Conservation (phyloP, 2,797 vertebrate genomes). For the Meda fulgida region DNA sequence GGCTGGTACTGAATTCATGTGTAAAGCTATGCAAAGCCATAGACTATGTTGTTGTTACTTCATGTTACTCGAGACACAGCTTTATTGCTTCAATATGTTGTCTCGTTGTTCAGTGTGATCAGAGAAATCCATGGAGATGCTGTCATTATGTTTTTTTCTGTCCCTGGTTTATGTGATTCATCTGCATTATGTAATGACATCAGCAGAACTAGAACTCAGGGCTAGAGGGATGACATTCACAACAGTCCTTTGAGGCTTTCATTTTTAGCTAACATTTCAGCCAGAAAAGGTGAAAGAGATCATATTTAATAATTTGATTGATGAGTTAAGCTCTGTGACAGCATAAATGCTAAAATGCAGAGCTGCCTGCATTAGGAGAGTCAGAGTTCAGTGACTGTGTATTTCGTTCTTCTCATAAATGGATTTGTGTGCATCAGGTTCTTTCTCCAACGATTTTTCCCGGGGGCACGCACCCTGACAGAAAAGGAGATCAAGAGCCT, state of each 20-base stretch:
- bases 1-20: not conserved
- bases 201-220: slow-evolving; percentile 42
- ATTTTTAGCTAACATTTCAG: slow-evolving; percentile 44
- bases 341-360: not conserved
- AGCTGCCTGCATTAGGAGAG: not conserved
- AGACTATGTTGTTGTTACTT: not conserved
- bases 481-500: slow-evolving; percentile 88
- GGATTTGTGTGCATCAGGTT: slow-evolving; percentile 73
- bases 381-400: not conserved
- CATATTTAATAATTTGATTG: not conserved
- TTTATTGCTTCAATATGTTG: not conserved
- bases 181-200: slow-evolving; percentile 55
- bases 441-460: slow-evolving; percentile 91
- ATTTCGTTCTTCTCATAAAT: not conserved
- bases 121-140: slow-evolving; percentile 36
- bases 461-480: slow-evolving; percentile 86
- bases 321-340: not conserved
- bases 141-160: slow-evolving; percentile 19
- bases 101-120: not conserved
- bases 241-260: slow-evolving; percentile 23
- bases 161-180: slow-evolving; percentile 38
- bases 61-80: not conserved
- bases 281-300: slow-evolving; percentile 15
- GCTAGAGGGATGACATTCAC: slow-evolving; percentile 37
- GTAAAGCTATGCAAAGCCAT: not conserved